These are phyloP conservation scores for Gandaritis pyraliata DNA, from an alignment of 2,888 invertebrate genomes.

Conservation along the genomic window DNA sequence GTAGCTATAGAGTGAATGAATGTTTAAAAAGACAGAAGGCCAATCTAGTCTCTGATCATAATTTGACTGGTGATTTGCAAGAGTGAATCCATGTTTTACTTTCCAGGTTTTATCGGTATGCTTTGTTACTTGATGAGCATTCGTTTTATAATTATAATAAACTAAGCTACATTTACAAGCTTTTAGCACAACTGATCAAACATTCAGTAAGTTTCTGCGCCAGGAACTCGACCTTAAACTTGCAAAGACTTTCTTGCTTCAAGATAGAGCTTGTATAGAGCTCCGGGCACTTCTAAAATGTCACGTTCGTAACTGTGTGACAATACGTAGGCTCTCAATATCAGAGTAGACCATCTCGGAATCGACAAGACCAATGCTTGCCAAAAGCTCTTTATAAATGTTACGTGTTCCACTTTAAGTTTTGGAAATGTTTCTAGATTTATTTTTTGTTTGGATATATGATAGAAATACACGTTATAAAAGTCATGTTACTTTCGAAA, in stretches of 20 bases:
- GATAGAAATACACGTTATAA: conserved; percentile 2
- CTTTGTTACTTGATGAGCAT: no score
- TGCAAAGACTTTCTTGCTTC: not conserved
- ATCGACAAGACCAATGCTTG: conserved; percentile 37
- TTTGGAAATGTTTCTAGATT: conserved; percentile 26
- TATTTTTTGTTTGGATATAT: conserved; percentile 8
- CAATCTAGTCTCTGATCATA: no score
- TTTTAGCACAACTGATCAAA: not conserved
- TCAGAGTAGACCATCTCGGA: conserved; percentile 46
- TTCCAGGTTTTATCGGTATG: no score
- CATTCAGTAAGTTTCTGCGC: not conserved
- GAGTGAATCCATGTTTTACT: no score
- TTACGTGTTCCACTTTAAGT: conserved; percentile 34
- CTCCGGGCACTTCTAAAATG: conserved; percentile 58
- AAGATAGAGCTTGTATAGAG: conserved; percentile 45
- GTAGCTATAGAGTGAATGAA: not conserved
- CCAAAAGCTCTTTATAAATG: conserved; percentile 43
- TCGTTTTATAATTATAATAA: not conserved
- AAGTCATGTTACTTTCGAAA: not conserved
- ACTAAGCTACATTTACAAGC: not conserved
- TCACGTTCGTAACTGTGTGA: conserved; percentile 57
- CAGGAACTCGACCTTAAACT: not conserved
- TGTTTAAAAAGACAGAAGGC: not conserved
- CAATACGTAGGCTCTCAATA: conserved; percentile 48
- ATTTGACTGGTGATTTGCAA: no score